Evolutionary conservation across 2,113 vertebrate genomes (phyloP).

Genomic region (Dermatemys mawii): DNA sequence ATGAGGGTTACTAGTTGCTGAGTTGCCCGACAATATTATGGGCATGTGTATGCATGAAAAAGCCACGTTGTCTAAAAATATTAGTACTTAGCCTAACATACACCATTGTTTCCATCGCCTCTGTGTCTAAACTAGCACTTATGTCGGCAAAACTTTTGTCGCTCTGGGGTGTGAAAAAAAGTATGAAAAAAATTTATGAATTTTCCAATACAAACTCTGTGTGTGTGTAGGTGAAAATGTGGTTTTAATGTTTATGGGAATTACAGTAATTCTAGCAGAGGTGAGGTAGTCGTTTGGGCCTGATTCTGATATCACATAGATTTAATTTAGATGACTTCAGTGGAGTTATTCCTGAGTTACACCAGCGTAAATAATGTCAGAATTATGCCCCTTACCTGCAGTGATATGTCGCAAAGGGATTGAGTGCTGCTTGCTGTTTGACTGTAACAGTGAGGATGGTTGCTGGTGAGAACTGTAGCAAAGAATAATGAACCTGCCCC

Average conservation of each 20-base stretch:
- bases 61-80: too few relatives aligned
- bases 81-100: too few relatives aligned
- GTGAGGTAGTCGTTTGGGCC: not conserved
- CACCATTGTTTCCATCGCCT: too few relatives aligned
- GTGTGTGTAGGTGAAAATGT: not conserved
- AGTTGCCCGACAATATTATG: too few relatives aligned
- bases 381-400: not conserved
- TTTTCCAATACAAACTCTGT: not conserved
- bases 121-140: too few relatives aligned
- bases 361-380: not conserved
- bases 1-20: not conserved
- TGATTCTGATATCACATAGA: not conserved
- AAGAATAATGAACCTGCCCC: not conserved
- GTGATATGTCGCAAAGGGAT: not conserved
- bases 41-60: too few relatives aligned
- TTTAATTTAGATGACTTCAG: not conserved
- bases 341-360: not conserved
- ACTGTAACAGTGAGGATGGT: not conserved
- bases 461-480: not conserved
- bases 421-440: not conserved
- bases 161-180: too few relatives aligned
- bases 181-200: too few relatives aligned
- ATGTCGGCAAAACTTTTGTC: too few relatives aligned
- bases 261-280: not conserved
- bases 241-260: not conserved